Evolutionary conservation across 2,113 vertebrate genomes (phyloP).

Genomic region (Hiodon alosoides): DNA sequence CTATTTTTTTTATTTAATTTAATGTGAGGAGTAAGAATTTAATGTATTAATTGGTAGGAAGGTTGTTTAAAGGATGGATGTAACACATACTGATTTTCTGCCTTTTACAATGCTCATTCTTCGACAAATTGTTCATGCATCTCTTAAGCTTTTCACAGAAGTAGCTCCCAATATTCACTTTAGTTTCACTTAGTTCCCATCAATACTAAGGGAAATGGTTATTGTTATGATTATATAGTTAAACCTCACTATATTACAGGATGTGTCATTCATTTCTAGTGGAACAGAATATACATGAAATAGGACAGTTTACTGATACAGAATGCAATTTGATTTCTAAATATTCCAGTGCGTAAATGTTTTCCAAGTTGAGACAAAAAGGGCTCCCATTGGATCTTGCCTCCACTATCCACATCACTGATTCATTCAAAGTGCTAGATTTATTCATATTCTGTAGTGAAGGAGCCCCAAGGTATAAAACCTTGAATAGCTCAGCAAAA

Average conservation of each 20-base stretch:
- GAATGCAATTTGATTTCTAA: background rate
- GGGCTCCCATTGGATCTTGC: background rate
- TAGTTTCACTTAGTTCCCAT: background rate
- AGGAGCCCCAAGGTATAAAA: constrained; percentile 17
- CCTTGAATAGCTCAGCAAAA: constrained; percentile 45
- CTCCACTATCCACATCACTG: background rate
- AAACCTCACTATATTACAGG: background rate
- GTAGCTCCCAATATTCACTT: background rate
- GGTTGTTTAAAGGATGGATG: background rate
- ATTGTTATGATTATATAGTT: background rate
- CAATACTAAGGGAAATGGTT: background rate
- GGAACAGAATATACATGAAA: background rate
- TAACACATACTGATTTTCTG: constrained; percentile 15
- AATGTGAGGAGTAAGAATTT: constrained; percentile 4
- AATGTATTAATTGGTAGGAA: constrained; percentile 15
- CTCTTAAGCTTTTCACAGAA: background rate
- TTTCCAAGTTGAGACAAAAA: background rate
- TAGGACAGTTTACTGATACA: background rate
- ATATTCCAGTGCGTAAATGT: background rate
- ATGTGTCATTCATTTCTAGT: background rate
- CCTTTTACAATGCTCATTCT: constrained; percentile 11
- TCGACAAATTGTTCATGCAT: background rate
- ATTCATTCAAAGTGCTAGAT: background rate
- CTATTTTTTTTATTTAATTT: constrained; percentile 22
- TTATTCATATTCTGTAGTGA: background rate